These are phyloP conservation scores for Caenorhabditis virilis DNA, from an alignment of 2,888 invertebrate genomes.

Conservation along the genomic window DNA sequence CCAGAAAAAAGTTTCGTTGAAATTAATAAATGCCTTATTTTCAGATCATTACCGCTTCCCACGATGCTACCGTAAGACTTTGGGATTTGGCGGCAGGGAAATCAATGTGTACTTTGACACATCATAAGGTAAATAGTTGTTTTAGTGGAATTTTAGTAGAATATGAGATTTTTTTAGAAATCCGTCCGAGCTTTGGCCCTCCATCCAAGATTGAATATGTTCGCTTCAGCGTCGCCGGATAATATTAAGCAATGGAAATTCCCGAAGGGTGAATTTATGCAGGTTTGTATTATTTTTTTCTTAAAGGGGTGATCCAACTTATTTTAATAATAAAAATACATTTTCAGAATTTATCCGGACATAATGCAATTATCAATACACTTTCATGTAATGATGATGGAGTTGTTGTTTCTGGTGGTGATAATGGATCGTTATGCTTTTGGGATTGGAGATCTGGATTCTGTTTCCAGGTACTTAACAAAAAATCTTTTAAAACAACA, in stretches of 20 bases:
- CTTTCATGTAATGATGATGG: slow-evolving; percentile 92
- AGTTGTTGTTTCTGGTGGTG: slow-evolving; percentile 92
- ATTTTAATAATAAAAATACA: background rate
- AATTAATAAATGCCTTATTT: background rate
- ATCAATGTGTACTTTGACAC: slow-evolving; percentile 89
- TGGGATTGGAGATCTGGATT: slow-evolving; percentile 99
- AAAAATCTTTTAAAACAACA: background rate
- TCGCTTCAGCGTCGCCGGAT: slow-evolving; percentile 96
- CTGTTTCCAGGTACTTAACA: slow-evolving; percentile 80
- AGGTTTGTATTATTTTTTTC: slow-evolving; percentile 10
- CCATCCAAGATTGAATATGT: slow-evolving; percentile 76
- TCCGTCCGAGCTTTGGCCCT: background rate
- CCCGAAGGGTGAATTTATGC: slow-evolving; percentile 94
- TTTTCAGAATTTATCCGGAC: slow-evolving; percentile 76
- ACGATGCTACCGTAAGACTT: slow-evolving; percentile 92
- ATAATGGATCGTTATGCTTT: slow-evolving; percentile 93
- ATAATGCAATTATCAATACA: slow-evolving; percentile 95
- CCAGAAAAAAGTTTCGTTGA: background rate
- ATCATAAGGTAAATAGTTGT: no score
- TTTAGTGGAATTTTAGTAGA: no score
- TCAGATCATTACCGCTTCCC: slow-evolving; percentile 71
- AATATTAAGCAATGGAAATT: slow-evolving; percentile 99
- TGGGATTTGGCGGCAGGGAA: slow-evolving; percentile 98
- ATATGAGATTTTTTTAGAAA: no score
- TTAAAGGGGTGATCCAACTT: background rate